Conservation (phyloP, 2,113 vertebrate species). For the Corythoichthys intestinalis region DNA sequence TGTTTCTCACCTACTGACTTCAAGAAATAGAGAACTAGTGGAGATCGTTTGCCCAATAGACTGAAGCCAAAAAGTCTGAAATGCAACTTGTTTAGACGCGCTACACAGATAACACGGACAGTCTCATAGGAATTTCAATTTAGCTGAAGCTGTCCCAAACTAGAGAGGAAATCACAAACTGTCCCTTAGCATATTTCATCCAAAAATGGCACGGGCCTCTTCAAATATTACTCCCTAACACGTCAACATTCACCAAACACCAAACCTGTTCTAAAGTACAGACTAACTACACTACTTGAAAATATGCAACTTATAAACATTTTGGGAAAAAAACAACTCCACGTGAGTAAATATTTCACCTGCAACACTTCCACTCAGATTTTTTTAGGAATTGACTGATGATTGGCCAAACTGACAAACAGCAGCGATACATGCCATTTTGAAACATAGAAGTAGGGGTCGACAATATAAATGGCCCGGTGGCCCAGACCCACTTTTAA, state of each 20-base stretch:
- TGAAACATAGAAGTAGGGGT: too few species aligned
- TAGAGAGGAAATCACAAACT: not conserved
- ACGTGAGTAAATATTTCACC: too few species aligned
- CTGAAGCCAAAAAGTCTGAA: constrained; percentile 17
- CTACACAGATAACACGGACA: constrained; percentile 9
- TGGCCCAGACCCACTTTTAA: too few species aligned
- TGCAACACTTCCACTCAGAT: too few species aligned
- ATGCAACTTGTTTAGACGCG: constrained; percentile 45
- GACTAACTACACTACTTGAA: not conserved
- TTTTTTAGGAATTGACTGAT: too few species aligned
- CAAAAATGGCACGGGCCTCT: not conserved
- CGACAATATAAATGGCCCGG: too few species aligned
- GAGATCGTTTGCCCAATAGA: constrained; percentile 24
- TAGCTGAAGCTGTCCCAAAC: not conserved
- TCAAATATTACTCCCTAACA: not conserved
- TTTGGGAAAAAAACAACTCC: too few species aligned
- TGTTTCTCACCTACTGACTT: too few species aligned
- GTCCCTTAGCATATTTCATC: not conserved
- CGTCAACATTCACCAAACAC: not conserved
- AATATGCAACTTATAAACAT: too few species aligned
- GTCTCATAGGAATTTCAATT: constrained; percentile 16
- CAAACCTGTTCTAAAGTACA: not conserved
- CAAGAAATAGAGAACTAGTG: not conserved
- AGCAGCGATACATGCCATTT: too few species aligned
- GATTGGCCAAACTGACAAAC: too few species aligned